phyloP scores from a whole-genome alignment of 2,888 invertebrate genomes.

The Serripes groenlandicus region DNA sequence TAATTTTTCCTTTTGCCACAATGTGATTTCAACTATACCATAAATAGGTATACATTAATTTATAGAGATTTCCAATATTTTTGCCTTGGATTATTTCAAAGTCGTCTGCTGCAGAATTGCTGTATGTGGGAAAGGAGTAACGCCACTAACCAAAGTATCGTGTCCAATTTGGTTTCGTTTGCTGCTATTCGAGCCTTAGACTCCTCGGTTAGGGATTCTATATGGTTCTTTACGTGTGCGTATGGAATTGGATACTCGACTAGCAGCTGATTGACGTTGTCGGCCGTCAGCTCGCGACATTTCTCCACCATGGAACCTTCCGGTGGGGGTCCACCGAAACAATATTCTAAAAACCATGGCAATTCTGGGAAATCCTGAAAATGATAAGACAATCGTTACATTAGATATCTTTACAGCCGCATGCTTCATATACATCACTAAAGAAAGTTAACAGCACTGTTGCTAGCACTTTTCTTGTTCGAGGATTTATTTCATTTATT shows the following conservation, averaged over 20 bases:
- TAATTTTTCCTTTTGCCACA: neutral
- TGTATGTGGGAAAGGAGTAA: no score
- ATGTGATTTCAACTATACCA: no score
- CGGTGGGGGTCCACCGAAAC: constrained; percentile 82
- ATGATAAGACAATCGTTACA: no score
- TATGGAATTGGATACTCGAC: constrained; percentile 82
- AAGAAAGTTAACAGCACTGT: no score
- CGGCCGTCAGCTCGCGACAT: constrained; percentile 76
- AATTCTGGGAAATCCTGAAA: constrained; percentile 83
- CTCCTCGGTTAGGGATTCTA: constrained; percentile 75
- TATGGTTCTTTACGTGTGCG: constrained; percentile 78
- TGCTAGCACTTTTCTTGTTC: no score
- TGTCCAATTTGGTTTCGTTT: constrained; percentile 81
- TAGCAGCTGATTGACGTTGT: constrained; percentile 83
- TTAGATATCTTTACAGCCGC: no score
- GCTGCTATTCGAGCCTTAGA: constrained; percentile 82
- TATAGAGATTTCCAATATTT: no score
- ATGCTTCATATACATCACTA: no score
- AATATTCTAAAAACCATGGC: constrained; percentile 85
- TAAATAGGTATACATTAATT: no score
- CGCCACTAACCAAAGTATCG: constrained; percentile 83
- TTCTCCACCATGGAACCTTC: constrained; percentile 77
- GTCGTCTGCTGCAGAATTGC: no score
- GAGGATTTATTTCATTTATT: no score
- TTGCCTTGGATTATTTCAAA: no score